These are phyloP conservation scores for Psylliodes chrysocephalus DNA, from an alignment of 2,888 invertebrate species.

Conservation along the genomic window DNA sequence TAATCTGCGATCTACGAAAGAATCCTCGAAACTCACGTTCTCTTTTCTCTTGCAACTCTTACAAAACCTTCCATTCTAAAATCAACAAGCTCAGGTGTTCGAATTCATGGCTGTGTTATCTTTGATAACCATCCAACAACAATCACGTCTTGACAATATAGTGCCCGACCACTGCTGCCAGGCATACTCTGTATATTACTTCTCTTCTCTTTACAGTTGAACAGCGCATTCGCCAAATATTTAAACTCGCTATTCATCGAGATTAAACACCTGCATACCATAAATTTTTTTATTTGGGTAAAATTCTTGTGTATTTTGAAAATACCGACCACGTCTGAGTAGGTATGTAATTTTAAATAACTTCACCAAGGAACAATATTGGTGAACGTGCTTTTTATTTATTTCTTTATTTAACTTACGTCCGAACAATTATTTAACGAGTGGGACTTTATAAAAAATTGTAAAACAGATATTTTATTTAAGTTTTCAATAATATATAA, in stretches of 20 bases:
- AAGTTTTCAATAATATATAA: too few species aligned
- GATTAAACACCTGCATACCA: neutral
- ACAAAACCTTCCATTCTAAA: conserved; percentile 42
- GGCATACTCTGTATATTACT: neutral
- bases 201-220: neutral
- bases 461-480: too few species aligned
- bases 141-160: conserved; percentile 45
- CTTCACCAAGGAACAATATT: too few species aligned
- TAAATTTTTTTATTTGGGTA: too few species aligned
- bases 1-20: conserved; percentile 27
- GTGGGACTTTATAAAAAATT: too few species aligned
- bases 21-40: conserved; percentile 46
- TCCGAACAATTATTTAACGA: too few species aligned
- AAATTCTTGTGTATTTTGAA: too few species aligned
- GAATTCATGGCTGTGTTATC: conserved; percentile 43
- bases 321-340: too few species aligned
- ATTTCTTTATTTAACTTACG: too few species aligned
- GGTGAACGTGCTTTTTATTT: too few species aligned
- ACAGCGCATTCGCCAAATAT: neutral
- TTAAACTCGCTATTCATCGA: neutral
- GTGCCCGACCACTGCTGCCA: conserved; percentile 15
- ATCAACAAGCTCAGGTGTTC: conserved; percentile 45
- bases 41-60: conserved; percentile 35
- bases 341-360: too few species aligned
- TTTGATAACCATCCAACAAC: conserved; percentile 43